Evolutionary conservation across 1,140 invertebrate species (phyloP), one percentile per base, ranked within the genome.

Genomic region (Arctopsyche grandis): DNA sequence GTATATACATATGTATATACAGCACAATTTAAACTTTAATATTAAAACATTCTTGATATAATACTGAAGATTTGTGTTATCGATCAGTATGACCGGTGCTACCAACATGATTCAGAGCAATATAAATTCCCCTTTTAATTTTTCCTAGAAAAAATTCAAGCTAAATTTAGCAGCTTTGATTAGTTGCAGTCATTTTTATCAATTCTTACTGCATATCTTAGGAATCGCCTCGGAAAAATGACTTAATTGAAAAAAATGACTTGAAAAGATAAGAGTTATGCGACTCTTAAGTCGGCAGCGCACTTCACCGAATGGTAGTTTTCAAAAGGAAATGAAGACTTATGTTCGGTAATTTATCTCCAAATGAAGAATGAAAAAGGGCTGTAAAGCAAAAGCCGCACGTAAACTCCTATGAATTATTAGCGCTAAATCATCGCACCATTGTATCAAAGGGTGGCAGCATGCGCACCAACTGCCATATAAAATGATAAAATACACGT

Each of bases 261-360:
- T 9, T n/a, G 9, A 26, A 3, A 24, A 66, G 63, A 12, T 12
- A 22, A 66, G 63, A 66, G 63, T 66, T 26, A 66, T 66, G 63
- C 63, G 21, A 24, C 10, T 38, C 21, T 12, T 10, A 66, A 24
- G 24, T 4, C 48, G 63, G 19, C 26, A 66, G 63, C 21, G 9
- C 24, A 66, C 21, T 52, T 52, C n/a, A 26, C 63, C 24, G 63
- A 26, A 26, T 52, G 12, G 48, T 52, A 52, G 48, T 52, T 52
- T 52, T 52, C 48, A 60, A 66, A 29, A 21, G 21, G 22, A 66
- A 66, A 66, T 66, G 63, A 66, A 66, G 63, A 66, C 4, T 22
- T 66, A 66, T 66, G 26, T 66, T 12, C 24, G 14, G 63, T 66
- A 12, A 29, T 66, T 66, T 66, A 22, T 66, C 63, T 12, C 9